phyloP scores from a whole-genome alignment of 2,113 vertebrate genomes.

The Trichomycterus rosablanca region DNA sequence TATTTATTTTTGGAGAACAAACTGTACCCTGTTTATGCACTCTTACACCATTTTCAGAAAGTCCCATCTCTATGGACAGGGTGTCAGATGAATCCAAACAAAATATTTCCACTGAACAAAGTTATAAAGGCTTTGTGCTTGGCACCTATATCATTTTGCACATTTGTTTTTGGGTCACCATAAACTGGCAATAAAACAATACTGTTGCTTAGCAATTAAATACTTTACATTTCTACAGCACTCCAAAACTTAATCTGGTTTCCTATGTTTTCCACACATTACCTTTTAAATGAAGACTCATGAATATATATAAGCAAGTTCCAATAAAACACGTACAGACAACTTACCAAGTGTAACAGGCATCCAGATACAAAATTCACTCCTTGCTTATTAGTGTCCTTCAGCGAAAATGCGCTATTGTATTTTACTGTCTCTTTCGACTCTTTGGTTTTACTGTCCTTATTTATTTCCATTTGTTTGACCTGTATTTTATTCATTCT shows the following conservation, averaged over 20 bases:
- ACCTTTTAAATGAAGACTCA: constrained; percentile 76
- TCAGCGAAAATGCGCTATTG: background rate
- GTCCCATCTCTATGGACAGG: background rate
- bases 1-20: background rate
- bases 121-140: constrained; percentile 91
- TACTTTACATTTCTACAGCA: constrained; percentile 90
- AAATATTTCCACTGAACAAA: constrained; percentile 57
- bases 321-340: constrained; percentile 45
- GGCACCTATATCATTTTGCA: constrained; percentile 83
- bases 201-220: constrained; percentile 92
- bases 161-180: constrained; percentile 65
- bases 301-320: constrained; percentile 55
- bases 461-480: too few relatives aligned
- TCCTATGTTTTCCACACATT: constrained; percentile 86
- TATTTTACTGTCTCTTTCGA: background rate
- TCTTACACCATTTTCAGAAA: constrained; percentile 2
- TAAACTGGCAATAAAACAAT: constrained; percentile 81
- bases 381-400: constrained; percentile 3
- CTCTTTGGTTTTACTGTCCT: background rate
- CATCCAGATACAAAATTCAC: background rate
- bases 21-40: background rate
- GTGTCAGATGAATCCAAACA: constrained; percentile 6
- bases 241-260: constrained; percentile 83
- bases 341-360: constrained; percentile 1
- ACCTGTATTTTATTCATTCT: background rate